Base-by-base conservation (phyloP, 2,888 invertebrate species). In the Phengaris alcon region DNA sequence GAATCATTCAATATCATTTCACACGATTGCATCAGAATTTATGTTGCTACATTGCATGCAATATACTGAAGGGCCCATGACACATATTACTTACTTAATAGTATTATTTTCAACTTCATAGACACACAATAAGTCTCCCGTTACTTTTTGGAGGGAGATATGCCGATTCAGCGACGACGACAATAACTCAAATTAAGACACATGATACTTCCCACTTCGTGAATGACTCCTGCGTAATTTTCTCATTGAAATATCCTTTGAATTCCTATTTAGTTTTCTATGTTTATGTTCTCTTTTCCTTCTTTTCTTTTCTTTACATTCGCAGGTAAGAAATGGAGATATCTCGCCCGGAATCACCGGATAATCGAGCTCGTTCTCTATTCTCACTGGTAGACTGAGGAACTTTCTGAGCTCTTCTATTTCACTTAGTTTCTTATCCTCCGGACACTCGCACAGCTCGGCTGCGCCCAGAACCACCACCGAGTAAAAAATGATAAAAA, bases 331-430 rank as follows among this genome's bases (percentile, higher is more conserved):
- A 22, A 35, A 44, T 4, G 54, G 54, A 12, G 52, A 70, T 48
- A 72, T 15, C 22, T 54, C 52, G 35, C 54, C 72, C 6, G 72
- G 72, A 12, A 72, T 13, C 35, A 72, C 72, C n/a, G 72, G 54
- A 35, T 52, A 72, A 22, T 52, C 51, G 9, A 54, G 35, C 13
- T 72, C 72, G 54, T 52, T 72, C 35, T 72, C 52, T 35, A 52
- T 72, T 54, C 13, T 52, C 52, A 35, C 12, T 3, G 54, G 52
- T 10, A 52, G 22, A 35, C 22, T 52, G 52, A 72, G 72, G 72
- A 72, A 72, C 12, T 22, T 52, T 6, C 54, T 52, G 35, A 72
- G 12, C 52, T 54, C 54, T n/a, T 72, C 52, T 52, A 72, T 35
- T 1, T 72, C 72, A 13, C 13, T 72, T 35, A 35, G 22, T 35